Base-by-base conservation (phyloP, 2,888 invertebrate genomes). In the Drosophila neotestacea region DNA sequence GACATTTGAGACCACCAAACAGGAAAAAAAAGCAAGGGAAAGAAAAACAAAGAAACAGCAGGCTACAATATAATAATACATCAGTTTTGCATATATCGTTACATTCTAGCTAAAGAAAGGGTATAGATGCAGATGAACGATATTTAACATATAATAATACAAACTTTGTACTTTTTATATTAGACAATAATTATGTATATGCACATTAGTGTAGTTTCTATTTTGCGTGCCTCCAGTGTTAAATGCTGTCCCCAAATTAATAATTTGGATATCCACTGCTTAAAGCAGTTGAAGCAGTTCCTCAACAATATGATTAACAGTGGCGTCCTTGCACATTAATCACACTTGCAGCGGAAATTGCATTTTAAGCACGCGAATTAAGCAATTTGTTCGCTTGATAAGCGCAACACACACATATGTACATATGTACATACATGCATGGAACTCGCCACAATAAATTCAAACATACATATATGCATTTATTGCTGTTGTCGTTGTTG, bases 341-440 rank as follows among this genome's bases (percentile, higher is more conserved):
- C 27, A 63, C 55, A 54, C 52, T 54, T 56, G 62, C 56, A 62
- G 28, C 80, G 88, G 84, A 80, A 77, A 70, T 75, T 52, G 63
- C 42, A 52, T 69, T 66, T 76, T 44, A 47, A 27, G 34, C 64
- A 67, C 28, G 67, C 71, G 59, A 51, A 58, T 73, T 60, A 64
- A 69, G 50, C 83, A 88, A 88, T 84, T 84, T 88, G 77, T 83
- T 48, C 54, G 79, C 42, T 66, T 65, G 71, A 77, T 77, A 84
- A 69, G 60, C 69, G 68, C 36, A 60, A 30, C 46, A 6, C 27
- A 46, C 38, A 67, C 50, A 60, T 66, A 36, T 46, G 44, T 11
- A 44, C 39, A 39, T 5, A 16, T 0, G 16, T 16, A 0, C 22
- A 22, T 22, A 22, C 22, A 22, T 22, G 3, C 22, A 22, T 16